These are phyloP conservation scores for Papilio polytes DNA, from an alignment of 1,140 invertebrate species.

Conservation along the genomic window DNA sequence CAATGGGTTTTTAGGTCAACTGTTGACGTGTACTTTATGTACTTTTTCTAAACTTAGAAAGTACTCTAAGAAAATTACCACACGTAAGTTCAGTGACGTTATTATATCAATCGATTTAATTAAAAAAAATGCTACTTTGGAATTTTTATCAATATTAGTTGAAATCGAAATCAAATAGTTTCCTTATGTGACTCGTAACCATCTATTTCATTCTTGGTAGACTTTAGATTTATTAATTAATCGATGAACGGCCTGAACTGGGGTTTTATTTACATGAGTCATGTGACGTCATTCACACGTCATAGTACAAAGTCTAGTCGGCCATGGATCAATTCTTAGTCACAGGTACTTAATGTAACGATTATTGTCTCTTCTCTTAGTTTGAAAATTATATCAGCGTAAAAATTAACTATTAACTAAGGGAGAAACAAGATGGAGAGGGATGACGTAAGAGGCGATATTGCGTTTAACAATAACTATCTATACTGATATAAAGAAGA, in stretches of 20 bases:
- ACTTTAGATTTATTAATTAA: slow-evolving; percentile 14
- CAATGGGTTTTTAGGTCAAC: too few species aligned
- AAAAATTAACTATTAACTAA: too few species aligned
- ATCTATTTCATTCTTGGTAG: neutral
- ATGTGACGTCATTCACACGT: neutral
- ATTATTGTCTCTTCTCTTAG: neutral
- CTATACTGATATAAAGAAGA: too few species aligned
- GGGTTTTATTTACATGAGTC: slow-evolving; percentile 21
- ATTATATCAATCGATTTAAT: too few species aligned
- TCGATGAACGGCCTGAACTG: neutral
- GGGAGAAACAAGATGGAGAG: neutral
- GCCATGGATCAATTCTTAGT: neutral
- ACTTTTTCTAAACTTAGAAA: too few species aligned
- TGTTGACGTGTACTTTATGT: too few species aligned
- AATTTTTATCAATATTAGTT: too few species aligned
- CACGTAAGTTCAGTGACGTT: too few species aligned
- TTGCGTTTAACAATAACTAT: too few species aligned
- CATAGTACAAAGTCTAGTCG: neutral
- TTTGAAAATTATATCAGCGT: neutral
- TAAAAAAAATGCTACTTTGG: too few species aligned
- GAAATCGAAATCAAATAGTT: neutral
- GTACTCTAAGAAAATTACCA: too few species aligned
- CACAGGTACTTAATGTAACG: neutral
- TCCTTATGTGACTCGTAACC: neutral
- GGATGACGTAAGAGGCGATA: too few species aligned